Percentiles rank a stretch among this genome's conserved stretches.
Conservation (phyloP, 2,113 vertebrate species). For the Nanorana parkeri region DNA sequence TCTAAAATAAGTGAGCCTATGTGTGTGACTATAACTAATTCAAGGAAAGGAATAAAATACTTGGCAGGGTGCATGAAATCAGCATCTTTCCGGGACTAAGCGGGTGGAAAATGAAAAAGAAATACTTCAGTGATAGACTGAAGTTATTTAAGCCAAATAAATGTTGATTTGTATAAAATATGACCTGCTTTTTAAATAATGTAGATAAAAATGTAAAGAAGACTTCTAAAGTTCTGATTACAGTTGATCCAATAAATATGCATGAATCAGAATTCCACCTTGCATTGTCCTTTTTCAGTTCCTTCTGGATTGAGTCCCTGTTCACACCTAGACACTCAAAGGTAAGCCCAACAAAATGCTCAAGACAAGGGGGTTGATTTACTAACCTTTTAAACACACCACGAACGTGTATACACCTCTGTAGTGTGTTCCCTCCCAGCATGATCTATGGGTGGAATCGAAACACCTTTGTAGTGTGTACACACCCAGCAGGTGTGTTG, state of each 20-base stretch:
- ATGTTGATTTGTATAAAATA: background rate
- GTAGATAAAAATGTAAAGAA: background rate
- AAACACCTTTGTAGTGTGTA: too few relatives aligned
- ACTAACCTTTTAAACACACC: too few relatives aligned
- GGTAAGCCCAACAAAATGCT: too few relatives aligned
- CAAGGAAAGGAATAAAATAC: conserved; percentile 11
- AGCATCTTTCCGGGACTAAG: conserved; percentile 22
- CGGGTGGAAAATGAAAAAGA: conserved; percentile 8
- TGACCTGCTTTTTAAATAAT: conserved; percentile 8
- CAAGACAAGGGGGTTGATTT: too few relatives aligned
- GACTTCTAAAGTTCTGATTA: background rate
- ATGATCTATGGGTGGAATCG: too few relatives aligned
- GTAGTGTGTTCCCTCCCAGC: too few relatives aligned
- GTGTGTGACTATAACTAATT: conserved; percentile 33
- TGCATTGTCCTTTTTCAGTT: too few relatives aligned
- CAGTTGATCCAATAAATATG: conserved; percentile 1
- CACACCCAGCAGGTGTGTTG: too few relatives aligned
- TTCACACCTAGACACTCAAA: too few relatives aligned
- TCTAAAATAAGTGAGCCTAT: conserved; percentile 38
- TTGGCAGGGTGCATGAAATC: conserved; percentile 5
- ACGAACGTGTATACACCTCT: too few relatives aligned
- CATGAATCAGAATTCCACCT: too few relatives aligned
- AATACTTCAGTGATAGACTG: conserved; percentile 1
- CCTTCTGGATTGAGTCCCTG: too few relatives aligned
- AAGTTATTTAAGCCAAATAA: conserved; percentile 10